A percentile compares a stretch with the other conserved stretches of the same genome.
phyloP scores from a whole-genome alignment of 1,140 invertebrate species.

The Brachionus koreanus region DNA sequence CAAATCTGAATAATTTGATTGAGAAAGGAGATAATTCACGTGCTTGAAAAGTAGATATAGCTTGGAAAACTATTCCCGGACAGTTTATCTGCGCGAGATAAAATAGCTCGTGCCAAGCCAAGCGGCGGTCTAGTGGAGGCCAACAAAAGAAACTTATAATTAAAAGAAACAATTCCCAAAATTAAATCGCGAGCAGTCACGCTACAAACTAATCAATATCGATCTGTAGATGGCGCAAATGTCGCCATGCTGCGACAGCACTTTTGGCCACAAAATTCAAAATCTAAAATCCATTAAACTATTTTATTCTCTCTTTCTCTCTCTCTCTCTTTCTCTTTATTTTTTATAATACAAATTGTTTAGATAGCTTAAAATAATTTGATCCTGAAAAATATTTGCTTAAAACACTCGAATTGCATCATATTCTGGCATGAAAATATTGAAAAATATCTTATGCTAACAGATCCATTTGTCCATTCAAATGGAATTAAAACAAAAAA shows the following conservation, averaged over 20 bases:
- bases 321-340: too few relatives aligned
- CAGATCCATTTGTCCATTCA: not conserved
- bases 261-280: not conserved
- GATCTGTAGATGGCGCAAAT: not conserved
- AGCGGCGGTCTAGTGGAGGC: not conserved
- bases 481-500: not conserved
- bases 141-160: conserved; percentile 3
- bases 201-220: not conserved
- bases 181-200: not conserved
- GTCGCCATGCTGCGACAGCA: not conserved
- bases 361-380: not conserved
- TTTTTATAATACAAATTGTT: conserved; percentile 2
- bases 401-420: not conserved
- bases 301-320: not conserved
- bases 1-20: not conserved
- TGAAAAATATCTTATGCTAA: conserved; percentile 9
- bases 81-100: conserved; percentile 3
- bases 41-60: not conserved
- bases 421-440: not conserved
- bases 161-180: not conserved
- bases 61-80: not conserved
- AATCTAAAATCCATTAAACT: not conserved
- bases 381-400: conserved; percentile 7
- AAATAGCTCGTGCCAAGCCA: conserved; percentile 3
- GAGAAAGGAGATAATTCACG: not conserved